These are phyloP conservation scores for Rhynchophorus ferrugineus DNA, from an alignment of 1,140 invertebrate genomes.

Conservation along the genomic window DNA sequence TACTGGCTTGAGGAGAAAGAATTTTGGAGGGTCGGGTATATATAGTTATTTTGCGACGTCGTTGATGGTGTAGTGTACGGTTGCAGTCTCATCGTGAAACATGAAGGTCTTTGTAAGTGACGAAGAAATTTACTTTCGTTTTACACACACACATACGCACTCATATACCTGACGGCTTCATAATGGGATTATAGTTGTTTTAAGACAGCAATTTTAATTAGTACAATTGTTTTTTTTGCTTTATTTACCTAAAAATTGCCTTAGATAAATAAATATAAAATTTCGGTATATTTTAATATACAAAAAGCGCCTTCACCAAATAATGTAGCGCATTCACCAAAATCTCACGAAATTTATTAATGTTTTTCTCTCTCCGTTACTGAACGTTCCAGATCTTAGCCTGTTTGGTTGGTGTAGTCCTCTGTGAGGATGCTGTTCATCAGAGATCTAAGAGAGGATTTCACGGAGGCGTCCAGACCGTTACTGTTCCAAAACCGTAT, in stretches of 20 bases:
- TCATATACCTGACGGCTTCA: too few species aligned
- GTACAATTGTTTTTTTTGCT: too few species aligned
- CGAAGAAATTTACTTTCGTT: background rate
- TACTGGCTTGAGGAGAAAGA: constrained; percentile 11
- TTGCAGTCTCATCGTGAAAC: constrained; percentile 4
- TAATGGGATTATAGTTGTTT: too few species aligned
- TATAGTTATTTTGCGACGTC: constrained; percentile 5
- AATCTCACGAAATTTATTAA: too few species aligned
- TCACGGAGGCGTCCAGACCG: constrained; percentile 24
- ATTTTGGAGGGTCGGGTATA: constrained; percentile 11
- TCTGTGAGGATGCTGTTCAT: constrained; percentile 17
- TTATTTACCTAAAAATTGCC: too few species aligned
- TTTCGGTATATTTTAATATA: too few species aligned
- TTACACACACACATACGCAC: background rate
- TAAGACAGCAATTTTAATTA: too few species aligned
- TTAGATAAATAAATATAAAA: too few species aligned
- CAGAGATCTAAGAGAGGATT: constrained; percentile 24
- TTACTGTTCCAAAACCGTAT: constrained; percentile 32
- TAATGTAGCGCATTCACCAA: too few species aligned
- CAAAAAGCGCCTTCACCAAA: too few species aligned
- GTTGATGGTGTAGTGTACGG: constrained; percentile 12
- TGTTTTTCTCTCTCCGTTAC: too few species aligned
- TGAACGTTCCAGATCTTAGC: constrained; percentile 16
- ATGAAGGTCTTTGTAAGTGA: constrained; percentile 22
- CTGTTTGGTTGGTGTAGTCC: constrained; percentile 14